Percentiles rank a stretch among this genome's conserved stretches.
Evolutionary conservation across 1,140 invertebrate genomes (phyloP).

Genomic region (Drosophila rufa): DNA sequence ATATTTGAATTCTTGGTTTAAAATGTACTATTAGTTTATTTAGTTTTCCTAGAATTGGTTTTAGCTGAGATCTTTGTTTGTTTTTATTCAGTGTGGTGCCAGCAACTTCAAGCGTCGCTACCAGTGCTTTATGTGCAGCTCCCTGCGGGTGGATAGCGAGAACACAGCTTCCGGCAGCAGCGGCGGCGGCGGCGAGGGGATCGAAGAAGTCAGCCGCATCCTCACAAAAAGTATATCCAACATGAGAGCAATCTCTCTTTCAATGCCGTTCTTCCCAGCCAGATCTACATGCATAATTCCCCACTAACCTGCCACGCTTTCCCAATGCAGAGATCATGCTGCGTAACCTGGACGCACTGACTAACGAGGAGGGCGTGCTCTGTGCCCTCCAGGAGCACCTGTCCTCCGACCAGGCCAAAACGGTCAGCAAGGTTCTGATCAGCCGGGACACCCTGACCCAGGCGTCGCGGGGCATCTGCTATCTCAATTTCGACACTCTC

Average conservation of each 20-base stretch:
- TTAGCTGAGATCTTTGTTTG: background rate
- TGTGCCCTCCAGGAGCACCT: conserved; percentile 89
- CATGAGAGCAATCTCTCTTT: conserved; percentile 46
- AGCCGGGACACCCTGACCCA: conserved; percentile 92
- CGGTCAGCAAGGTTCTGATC: conserved; percentile 90
- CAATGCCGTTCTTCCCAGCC: conserved; percentile 43
- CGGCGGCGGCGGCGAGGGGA: conserved; percentile 90
- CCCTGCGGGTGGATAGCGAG: conserved; percentile 91
- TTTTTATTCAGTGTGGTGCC: conserved; percentile 90
- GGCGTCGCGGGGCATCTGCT: conserved; percentile 93
- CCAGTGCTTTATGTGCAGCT: conserved; percentile 95
- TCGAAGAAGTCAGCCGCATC: conserved; percentile 94
- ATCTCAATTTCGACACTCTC: conserved; percentile 93
- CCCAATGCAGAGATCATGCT: conserved; percentile 90
- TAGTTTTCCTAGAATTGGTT: no score
- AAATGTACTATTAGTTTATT: no score
- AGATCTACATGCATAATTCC: conserved; percentile 16
- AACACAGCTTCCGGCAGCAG: conserved; percentile 86
- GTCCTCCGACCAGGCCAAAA: conserved; percentile 89
- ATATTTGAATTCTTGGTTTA: no score
- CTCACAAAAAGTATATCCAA: conserved; percentile 92
- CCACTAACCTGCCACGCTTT: conserved; percentile 44
- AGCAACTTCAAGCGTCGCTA: conserved; percentile 96
- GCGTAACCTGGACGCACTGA: conserved; percentile 93
- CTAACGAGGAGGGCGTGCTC: conserved; percentile 94